Percentiles rank a stretch among this genome's conserved stretches.
Conservation (phyloP, 2,113 vertebrate species). For the Pseudonaja textilis region DNA sequence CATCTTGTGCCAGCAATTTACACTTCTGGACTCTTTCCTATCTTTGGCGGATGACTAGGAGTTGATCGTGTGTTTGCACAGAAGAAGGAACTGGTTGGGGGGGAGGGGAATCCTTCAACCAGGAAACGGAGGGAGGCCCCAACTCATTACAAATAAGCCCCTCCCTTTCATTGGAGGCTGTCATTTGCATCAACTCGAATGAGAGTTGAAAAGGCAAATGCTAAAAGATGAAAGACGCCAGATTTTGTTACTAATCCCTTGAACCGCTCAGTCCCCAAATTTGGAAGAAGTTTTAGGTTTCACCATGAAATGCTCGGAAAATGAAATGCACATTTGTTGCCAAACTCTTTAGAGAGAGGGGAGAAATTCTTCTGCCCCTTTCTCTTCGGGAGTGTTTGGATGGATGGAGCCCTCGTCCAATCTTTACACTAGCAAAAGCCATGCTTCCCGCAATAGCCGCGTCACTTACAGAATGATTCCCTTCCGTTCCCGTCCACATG, state of each 20-base stretch:
- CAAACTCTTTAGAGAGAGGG: slow-evolving; percentile 48
- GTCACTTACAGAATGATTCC: neutral
- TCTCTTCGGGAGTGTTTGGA: slow-evolving; percentile 29
- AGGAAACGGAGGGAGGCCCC: slow-evolving; percentile 58
- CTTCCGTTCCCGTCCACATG: neutral
- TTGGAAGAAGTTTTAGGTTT: slow-evolving; percentile 69
- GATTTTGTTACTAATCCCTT: slow-evolving; percentile 69
- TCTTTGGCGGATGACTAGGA: slow-evolving; percentile 32
- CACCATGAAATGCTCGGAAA: slow-evolving; percentile 68
- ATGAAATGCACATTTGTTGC: slow-evolving; percentile 69
- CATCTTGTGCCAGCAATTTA: neutral
- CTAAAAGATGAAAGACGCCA: slow-evolving; percentile 64
- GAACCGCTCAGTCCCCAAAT: slow-evolving; percentile 63
- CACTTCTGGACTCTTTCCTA: neutral
- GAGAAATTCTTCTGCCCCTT: slow-evolving; percentile 39
- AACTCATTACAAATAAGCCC: slow-evolving; percentile 49
- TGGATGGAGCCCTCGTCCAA: neutral
- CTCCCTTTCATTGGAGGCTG: slow-evolving; percentile 54
- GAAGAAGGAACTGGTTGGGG: neutral
- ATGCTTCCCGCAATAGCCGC: neutral
- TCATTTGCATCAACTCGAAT: slow-evolving; percentile 54
- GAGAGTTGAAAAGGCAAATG: slow-evolving; percentile 63
- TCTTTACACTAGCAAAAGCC: neutral
- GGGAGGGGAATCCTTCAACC: slow-evolving; percentile 52
- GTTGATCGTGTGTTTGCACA: slow-evolving; percentile 35